phyloP scores from a whole-genome alignment of 2,113 vertebrate genomes.

The Odocoileus hemionus region DNA sequence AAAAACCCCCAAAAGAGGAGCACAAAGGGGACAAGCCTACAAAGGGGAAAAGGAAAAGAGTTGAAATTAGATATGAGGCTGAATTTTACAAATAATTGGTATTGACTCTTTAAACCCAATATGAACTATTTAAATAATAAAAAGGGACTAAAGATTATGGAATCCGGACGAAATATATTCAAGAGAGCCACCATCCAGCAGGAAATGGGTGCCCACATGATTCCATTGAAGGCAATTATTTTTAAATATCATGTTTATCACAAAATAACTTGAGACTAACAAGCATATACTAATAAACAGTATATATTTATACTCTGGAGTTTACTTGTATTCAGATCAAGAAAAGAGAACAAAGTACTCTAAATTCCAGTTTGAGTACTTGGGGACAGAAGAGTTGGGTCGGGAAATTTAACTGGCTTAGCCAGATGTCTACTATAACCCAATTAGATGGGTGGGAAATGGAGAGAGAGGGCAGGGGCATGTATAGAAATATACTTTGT shows the following conservation, averaged over 20 bases:
- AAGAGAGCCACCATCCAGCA: neutral
- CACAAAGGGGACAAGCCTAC: neutral
- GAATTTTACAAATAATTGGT: neutral
- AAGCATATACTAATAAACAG: neutral
- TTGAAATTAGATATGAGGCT: neutral
- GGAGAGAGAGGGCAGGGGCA: neutral
- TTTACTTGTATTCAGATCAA: neutral
- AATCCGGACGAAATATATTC: neutral
- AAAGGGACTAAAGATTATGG: neutral
- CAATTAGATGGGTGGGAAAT: neutral
- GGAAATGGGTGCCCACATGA: neutral
- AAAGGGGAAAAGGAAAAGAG: neutral
- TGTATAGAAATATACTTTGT: neutral
- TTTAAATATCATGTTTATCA: neutral
- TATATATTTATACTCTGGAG: neutral
- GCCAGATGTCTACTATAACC: neutral
- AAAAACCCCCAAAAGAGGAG: neutral
- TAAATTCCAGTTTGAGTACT: neutral
- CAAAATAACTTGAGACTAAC: neutral
- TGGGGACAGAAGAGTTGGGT: neutral
- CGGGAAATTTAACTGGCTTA: neutral
- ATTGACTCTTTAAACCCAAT: neutral
- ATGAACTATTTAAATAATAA: neutral
- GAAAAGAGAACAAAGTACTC: neutral
- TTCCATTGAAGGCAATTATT: neutral